phyloP scores from a whole-genome alignment of 2,113 vertebrate species.

The Dipodomys spectabilis region DNA sequence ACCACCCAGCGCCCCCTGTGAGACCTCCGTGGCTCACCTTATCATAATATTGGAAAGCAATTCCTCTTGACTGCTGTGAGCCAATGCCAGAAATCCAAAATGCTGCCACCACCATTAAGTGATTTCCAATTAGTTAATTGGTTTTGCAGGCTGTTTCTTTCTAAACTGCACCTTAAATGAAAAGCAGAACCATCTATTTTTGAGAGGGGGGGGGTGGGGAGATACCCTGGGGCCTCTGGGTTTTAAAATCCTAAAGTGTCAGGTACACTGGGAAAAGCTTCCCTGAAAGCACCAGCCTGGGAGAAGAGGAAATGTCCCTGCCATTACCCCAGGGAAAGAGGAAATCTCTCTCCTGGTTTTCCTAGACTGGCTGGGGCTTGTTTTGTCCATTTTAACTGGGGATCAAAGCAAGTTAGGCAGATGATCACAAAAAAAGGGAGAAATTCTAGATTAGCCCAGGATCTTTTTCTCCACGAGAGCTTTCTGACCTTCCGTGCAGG shows the following conservation, averaged over 20 bases:
- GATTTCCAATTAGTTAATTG: conserved; percentile 84
- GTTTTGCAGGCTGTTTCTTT: conserved; percentile 78
- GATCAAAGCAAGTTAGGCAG: neutral
- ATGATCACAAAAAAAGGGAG: neutral
- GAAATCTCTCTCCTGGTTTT: neutral
- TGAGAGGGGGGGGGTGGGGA: neutral
- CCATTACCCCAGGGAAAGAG: neutral
- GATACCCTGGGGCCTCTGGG: conserved; percentile 44
- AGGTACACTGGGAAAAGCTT: conserved; percentile 6
- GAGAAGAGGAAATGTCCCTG: neutral
- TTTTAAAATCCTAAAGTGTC: conserved; percentile 43
- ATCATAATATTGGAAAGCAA: conserved; percentile 82
- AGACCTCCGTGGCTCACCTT: conserved; percentile 75
- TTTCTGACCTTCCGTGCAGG: neutral
- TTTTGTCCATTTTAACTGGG: neutral
- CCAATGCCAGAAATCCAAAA: conserved; percentile 72
- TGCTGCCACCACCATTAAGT: conserved; percentile 78
- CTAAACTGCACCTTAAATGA: conserved; percentile 78
- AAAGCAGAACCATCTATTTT: conserved; percentile 77
- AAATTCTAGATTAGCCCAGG: neutral
- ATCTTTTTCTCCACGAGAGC: neutral
- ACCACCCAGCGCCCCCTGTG: conserved; percentile 22
- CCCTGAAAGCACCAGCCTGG: neutral
- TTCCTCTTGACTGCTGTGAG: conserved; percentile 80
- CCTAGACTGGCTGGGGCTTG: neutral